A percentile compares a stretch with the other conserved stretches of the same genome.
Evolutionary conservation across 2,113 vertebrate species (phyloP).

Genomic region (Mustela lutreola): DNA sequence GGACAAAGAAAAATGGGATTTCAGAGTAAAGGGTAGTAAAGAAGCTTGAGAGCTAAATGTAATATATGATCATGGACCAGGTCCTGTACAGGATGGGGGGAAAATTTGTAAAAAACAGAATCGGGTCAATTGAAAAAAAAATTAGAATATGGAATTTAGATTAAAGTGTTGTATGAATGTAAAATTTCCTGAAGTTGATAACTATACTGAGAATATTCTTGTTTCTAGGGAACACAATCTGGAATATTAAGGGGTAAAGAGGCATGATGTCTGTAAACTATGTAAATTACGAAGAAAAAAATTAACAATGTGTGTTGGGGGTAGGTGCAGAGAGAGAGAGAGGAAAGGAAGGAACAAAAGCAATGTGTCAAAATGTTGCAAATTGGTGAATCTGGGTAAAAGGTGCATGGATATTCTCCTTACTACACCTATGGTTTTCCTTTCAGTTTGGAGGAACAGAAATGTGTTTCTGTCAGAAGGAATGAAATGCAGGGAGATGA

Average conservation of each 20-base stretch:
- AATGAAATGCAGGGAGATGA: neutral
- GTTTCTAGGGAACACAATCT: conserved; percentile 32
- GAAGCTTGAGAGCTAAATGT: neutral
- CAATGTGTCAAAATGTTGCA: neutral
- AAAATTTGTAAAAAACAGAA: neutral
- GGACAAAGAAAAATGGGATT: conserved; percentile 31
- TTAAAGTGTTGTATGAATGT: conserved; percentile 24
- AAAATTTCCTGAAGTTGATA: conserved; percentile 40
- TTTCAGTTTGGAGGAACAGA: neutral
- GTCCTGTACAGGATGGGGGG: neutral
- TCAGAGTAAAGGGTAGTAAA: neutral
- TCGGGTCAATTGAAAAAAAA: conserved; percentile 41
- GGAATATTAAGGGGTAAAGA: conserved; percentile 17
- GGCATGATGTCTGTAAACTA: neutral
- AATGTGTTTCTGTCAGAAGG: neutral
- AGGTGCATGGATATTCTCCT: neutral
- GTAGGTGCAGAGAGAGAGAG: neutral
- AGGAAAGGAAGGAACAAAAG: neutral
- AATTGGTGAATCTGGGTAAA: neutral
- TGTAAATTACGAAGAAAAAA: conserved; percentile 5
- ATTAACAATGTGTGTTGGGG: neutral
- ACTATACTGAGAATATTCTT: neutral
- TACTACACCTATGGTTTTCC: neutral
- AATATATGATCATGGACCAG: neutral
- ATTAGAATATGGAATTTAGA: conserved; percentile 5